phyloP scores from a whole-genome alignment of 2,113 vertebrate genomes.

The Athene noctua region DNA sequence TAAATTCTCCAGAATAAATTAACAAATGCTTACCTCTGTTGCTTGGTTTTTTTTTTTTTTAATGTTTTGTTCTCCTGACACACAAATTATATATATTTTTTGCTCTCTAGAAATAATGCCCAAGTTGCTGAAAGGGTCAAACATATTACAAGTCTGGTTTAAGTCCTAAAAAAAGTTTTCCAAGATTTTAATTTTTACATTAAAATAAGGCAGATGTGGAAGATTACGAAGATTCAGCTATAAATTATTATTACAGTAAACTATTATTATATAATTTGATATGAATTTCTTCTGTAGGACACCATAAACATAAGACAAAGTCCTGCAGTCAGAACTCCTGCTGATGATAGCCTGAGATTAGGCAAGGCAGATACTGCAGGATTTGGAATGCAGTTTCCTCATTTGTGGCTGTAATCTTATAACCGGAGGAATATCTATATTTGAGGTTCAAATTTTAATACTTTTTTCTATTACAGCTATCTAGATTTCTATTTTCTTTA shows the following conservation, averaged over 20 bases:
- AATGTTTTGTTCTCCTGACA: slow-evolving; percentile 1
- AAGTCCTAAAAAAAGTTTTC: background rate
- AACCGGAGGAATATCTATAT: background rate
- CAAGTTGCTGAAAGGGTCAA: background rate
- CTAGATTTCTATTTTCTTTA: background rate
- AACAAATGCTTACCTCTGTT: background rate
- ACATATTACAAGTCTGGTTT: background rate
- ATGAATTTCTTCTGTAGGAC: background rate
- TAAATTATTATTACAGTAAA: background rate
- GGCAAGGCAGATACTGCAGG: background rate
- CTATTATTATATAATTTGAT: background rate
- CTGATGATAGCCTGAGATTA: background rate
- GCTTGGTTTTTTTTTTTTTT: background rate
- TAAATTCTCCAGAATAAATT: background rate
- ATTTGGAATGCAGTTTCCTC: background rate
- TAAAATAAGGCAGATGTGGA: background rate
- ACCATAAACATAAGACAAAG: background rate
- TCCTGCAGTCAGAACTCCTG: background rate
- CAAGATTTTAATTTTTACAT: background rate
- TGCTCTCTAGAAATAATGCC: background rate
- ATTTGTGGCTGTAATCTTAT: background rate
- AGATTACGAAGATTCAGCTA: background rate
- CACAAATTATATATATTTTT: background rate
- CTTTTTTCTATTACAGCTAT: background rate
- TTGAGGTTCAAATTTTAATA: background rate